Evolutionary conservation across 2,113 vertebrate species (phyloP).

Genomic region (Vulpes lagopus): DNA sequence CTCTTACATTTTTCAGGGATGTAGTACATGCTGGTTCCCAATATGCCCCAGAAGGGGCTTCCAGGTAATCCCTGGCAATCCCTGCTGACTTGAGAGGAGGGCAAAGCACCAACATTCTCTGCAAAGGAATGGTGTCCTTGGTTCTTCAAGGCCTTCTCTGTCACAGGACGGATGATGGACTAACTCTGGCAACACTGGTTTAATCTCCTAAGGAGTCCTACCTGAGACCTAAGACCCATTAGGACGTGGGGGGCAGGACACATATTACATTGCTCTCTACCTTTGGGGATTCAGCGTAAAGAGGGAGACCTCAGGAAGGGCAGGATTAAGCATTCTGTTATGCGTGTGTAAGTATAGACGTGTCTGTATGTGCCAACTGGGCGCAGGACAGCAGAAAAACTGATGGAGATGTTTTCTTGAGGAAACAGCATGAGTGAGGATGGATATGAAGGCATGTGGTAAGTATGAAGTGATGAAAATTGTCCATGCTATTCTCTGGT

Average conservation of each 20-base stretch:
- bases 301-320: not conserved
- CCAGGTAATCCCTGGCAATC: not conserved
- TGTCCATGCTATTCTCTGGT: not conserved
- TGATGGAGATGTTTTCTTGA: not conserved
- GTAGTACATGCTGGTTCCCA: not conserved
- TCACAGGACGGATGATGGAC: not conserved
- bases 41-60: not conserved
- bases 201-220: not conserved
- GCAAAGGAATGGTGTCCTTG: not conserved
- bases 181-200: not conserved
- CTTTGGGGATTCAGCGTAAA: not conserved
- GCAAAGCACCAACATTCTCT: not conserved
- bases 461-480: not conserved
- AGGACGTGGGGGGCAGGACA: not conserved
- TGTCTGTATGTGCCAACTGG: not conserved
- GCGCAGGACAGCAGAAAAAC: not conserved
- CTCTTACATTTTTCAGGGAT: not conserved
- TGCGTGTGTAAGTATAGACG: accelerated
- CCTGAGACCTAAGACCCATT: not conserved
- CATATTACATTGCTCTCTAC: not conserved
- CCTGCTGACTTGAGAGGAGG: not conserved
- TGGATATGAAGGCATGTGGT: not conserved
- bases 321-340: not conserved
- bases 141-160: not conserved
- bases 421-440: not conserved